A percentile compares a stretch with the other conserved stretches of the same genome.
phyloP scores from a whole-genome alignment of 2,888 invertebrate genomes.

The Ecdyonurus torrentis region DNA sequence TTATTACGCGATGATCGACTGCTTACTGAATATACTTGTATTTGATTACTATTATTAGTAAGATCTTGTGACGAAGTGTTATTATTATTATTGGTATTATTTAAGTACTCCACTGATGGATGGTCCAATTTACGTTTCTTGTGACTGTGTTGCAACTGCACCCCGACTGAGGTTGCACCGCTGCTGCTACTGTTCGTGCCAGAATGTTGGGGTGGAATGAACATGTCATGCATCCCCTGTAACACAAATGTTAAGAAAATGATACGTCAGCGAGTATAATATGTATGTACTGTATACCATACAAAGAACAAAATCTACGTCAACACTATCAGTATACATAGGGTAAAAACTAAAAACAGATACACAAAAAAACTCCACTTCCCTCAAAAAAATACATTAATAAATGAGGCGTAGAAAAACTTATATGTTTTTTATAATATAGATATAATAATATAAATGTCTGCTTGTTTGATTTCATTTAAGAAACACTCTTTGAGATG shows the following conservation, averaged over 20 bases:
- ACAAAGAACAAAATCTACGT: too few relatives aligned
- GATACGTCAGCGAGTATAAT: neutral
- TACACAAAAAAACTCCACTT: too few relatives aligned
- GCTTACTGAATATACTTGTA: conserved; percentile 22
- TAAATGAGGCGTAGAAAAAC: too few relatives aligned
- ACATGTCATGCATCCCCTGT: conserved; percentile 77
- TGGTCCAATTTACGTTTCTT: conserved; percentile 24
- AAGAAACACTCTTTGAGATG: too few relatives aligned
- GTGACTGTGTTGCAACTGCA: conserved; percentile 23
- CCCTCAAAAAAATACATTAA: too few relatives aligned
- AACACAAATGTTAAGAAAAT: conserved; percentile 17
- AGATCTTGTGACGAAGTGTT: conserved; percentile 27
- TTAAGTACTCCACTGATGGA: conserved; percentile 13
- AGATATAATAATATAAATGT: too few relatives aligned
- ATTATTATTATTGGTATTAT: conserved; percentile 20
- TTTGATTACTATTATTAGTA: conserved; percentile 26
- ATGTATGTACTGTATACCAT: neutral
- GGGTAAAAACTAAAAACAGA: too few relatives aligned
- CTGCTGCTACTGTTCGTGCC: conserved; percentile 25
- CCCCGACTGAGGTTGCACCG: conserved; percentile 8
- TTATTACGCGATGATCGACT: neutral
- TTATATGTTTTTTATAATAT: too few relatives aligned
- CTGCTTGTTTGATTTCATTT: too few relatives aligned
- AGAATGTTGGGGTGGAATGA: conserved; percentile 49
- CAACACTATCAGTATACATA: too few relatives aligned